Evolutionary conservation across 1,140 invertebrate genomes (phyloP).

Genomic region (Oryctes rhinoceros): DNA sequence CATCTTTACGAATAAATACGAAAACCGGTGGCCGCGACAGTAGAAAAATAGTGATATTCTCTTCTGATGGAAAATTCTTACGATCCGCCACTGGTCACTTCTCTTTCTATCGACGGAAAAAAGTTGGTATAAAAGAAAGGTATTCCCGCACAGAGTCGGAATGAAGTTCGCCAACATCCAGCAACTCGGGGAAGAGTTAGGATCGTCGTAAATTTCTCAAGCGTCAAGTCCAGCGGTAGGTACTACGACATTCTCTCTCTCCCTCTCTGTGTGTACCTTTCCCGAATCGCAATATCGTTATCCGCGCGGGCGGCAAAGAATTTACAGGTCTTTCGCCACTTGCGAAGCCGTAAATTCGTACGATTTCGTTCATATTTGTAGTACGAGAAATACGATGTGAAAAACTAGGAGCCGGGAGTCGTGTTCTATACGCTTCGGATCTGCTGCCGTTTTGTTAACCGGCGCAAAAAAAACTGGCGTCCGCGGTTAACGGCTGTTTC

Average conservation of each 20-base stretch:
- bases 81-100: too few species aligned
- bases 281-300: neutral
- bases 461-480: neutral
- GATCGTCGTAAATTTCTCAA: constrained; percentile 5
- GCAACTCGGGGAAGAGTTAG: neutral
- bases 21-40: neutral
- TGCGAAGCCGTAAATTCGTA: neutral
- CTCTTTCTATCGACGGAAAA: too few species aligned
- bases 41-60: too few species aligned
- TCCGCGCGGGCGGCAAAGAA: neutral
- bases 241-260: neutral
- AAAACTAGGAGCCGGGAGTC: neutral
- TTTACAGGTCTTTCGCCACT: neutral
- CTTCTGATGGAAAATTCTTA: too few species aligned
- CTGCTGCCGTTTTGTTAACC: neutral
- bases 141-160: constrained; percentile 2
- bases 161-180: neutral
- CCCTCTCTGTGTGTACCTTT: neutral
- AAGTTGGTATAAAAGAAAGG: neutral
- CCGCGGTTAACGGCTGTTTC: neutral
- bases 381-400: neutral
- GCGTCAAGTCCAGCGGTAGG: constrained; percentile 16
- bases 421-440: too few species aligned
- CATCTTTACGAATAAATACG: too few species aligned
- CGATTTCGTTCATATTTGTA: constrained; percentile 5